Percentiles rank a stretch among this genome's conserved stretches.
Evolutionary conservation across 2,113 vertebrate genomes (phyloP).

Genomic region (Chiloscyllium plagiosum): DNA sequence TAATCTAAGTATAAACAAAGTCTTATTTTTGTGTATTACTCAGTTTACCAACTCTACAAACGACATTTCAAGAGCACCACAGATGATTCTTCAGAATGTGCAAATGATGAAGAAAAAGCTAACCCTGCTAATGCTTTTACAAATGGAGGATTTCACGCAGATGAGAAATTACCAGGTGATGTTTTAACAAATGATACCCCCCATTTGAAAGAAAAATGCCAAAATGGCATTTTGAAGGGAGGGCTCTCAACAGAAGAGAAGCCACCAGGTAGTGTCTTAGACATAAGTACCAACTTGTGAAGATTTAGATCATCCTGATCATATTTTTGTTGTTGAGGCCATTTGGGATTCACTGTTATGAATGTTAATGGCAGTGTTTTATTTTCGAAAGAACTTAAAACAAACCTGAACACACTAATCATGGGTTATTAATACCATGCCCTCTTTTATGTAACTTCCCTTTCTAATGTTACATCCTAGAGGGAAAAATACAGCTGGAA

Average conservation of each 20-base stretch:
- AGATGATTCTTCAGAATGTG: slow-evolving; percentile 41
- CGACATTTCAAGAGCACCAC: slow-evolving; percentile 31
- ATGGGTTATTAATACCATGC: not conserved
- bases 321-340: not conserved
- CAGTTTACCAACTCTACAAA: slow-evolving; percentile 68
- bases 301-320: not conserved
- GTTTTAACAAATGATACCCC: not conserved
- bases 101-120: slow-evolving; percentile 33
- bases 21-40: slow-evolving; percentile 40
- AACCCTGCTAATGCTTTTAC: slow-evolving; percentile 39
- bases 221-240: not conserved
- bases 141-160: slow-evolving; percentile 61
- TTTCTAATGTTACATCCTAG: not conserved
- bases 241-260: not conserved
- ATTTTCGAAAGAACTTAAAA: not conserved
- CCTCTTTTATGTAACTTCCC: not conserved
- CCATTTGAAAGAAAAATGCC: not conserved
- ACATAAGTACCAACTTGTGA: not conserved
- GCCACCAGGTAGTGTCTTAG: not conserved
- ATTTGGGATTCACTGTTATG: not conserved
- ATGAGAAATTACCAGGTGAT: slow-evolving; percentile 45
- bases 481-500: not conserved
- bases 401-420: not conserved
- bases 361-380: not conserved
- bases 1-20: slow-evolving; percentile 41